These are phyloP conservation scores for Nesidiocoris tenuis DNA, from an alignment of 2,888 invertebrate species.

Conservation along the genomic window DNA sequence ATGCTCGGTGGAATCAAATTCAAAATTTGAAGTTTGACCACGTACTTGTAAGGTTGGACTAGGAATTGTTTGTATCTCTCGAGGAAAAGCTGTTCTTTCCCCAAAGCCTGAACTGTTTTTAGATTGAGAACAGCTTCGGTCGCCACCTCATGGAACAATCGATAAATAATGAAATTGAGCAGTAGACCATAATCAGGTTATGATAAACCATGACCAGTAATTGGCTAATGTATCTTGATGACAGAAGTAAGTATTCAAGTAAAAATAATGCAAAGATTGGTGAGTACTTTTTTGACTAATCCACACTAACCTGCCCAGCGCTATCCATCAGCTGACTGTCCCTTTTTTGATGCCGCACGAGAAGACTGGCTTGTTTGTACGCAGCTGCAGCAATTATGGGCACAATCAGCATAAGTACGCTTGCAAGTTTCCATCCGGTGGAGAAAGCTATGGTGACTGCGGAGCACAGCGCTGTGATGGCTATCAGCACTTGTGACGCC, in stretches of 20 bases:
- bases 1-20: not conserved
- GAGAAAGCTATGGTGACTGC: conserved; percentile 54
- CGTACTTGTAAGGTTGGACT: conserved; percentile 54
- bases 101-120: conserved; percentile 54
- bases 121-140: conserved; percentile 56
- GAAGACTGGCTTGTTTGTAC: conserved; percentile 55
- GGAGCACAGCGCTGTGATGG: conserved; percentile 54
- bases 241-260: too few relatives aligned
- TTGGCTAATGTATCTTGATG: too few relatives aligned
- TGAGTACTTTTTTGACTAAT: too few relatives aligned
- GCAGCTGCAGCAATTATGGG: conserved; percentile 56
- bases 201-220: too few relatives aligned
- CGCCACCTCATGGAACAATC: conserved; percentile 56
- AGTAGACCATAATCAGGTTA: too few relatives aligned
- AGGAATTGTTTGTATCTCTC: conserved; percentile 54
- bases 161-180: too few relatives aligned
- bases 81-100: conserved; percentile 54
- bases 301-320: conserved; percentile 58
- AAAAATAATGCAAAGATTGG: too few relatives aligned
- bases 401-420: conserved; percentile 54
- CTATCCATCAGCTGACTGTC: conserved; percentile 58
- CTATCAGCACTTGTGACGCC: conserved; percentile 54
- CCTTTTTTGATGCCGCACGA: conserved; percentile 56
- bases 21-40: conserved; percentile 46
- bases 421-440: conserved; percentile 55